A percentile compares a stretch with the other conserved stretches of the same genome.
Conservation (phyloP, 2,888 invertebrate species). For the Alloplasta piceator region DNA sequence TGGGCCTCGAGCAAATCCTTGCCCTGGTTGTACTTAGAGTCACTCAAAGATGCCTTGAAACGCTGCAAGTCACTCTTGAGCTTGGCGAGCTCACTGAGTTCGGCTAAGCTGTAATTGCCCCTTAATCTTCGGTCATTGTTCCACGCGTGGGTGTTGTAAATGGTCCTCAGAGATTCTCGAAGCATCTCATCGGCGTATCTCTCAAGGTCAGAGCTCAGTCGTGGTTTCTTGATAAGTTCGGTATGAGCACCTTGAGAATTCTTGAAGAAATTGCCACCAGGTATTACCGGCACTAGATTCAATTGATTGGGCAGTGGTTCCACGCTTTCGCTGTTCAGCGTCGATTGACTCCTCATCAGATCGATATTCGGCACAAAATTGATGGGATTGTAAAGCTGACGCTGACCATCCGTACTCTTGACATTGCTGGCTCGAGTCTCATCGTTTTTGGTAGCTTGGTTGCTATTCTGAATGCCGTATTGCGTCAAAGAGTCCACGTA, state of each 20-base stretch:
- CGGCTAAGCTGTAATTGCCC: conserved; percentile 71
- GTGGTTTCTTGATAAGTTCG: conserved; percentile 76
- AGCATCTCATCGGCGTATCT: conserved; percentile 82
- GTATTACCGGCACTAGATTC: conserved; percentile 78
- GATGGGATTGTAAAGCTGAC: conserved; percentile 78
- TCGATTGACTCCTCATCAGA: conserved; percentile 77
- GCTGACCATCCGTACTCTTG: conserved; percentile 66
- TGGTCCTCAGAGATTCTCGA: conserved; percentile 80
- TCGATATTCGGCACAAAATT: conserved; percentile 80
- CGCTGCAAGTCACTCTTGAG: conserved; percentile 76
- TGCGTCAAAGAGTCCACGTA: conserved; percentile 77
- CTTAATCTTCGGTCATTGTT: conserved; percentile 76
- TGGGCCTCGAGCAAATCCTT: conserved; percentile 75
- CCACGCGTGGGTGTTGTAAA: conserved; percentile 82
- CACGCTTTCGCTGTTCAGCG: conserved; percentile 75
- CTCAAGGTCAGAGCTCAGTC: conserved; percentile 77
- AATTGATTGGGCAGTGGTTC: conserved; percentile 73
- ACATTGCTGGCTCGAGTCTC: conserved; percentile 64
- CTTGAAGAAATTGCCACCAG: conserved; percentile 80
- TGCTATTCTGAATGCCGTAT: conserved; percentile 72
- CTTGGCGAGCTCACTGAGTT: conserved; percentile 74
- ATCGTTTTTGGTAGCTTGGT: conserved; percentile 38
- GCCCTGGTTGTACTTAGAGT: conserved; percentile 68
- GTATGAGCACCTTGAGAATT: conserved; percentile 72
- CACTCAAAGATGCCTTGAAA: conserved; percentile 70